Percentiles rank a stretch among this genome's conserved stretches.
These are phyloP conservation scores for Caenorhabditis becei DNA, from an alignment of 2,888 invertebrate genomes.

Conservation along the genomic window DNA sequence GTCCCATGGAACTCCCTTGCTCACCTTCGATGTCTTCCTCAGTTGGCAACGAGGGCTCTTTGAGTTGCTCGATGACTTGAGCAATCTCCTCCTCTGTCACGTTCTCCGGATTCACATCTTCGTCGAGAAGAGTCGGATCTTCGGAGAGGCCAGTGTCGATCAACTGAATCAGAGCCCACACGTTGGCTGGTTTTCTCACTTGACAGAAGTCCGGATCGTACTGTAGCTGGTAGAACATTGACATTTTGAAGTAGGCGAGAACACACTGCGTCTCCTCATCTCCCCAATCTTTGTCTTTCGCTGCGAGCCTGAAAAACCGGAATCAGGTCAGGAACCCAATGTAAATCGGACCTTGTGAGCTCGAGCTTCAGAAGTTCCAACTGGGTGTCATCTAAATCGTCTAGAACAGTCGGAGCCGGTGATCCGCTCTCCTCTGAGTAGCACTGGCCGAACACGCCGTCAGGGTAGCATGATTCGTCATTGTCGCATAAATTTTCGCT, in stretches of 20 bases:
- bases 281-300: constrained; percentile 75
- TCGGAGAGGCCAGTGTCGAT: constrained; percentile 67
- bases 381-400: constrained; percentile 73
- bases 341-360: constrained; percentile 62
- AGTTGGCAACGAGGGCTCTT: constrained; percentile 54
- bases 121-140: constrained; percentile 54
- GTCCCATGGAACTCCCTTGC: constrained; percentile 70
- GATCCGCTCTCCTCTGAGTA: constrained; percentile 70
- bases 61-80: constrained; percentile 65
- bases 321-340: no score
- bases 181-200: constrained; percentile 78
- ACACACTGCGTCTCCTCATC: constrained; percentile 78
- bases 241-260: constrained; percentile 80
- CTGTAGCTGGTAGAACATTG: constrained; percentile 75
- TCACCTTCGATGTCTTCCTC: constrained; percentile 59
- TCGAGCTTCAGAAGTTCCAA: constrained; percentile 76
- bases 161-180: constrained; percentile 76
- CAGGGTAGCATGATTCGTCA: constrained; percentile 75
- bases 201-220: constrained; percentile 80
- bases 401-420: constrained; percentile 74
- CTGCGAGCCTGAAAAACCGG: constrained; percentile 65
- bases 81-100: constrained; percentile 56
- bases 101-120: constrained; percentile 45
- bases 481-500: constrained; percentile 76
- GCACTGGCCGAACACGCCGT: constrained; percentile 81